These are phyloP conservation scores for Drosophila equinoxialis DNA, from an alignment of 1,140 invertebrate genomes.

Conservation along the genomic window DNA sequence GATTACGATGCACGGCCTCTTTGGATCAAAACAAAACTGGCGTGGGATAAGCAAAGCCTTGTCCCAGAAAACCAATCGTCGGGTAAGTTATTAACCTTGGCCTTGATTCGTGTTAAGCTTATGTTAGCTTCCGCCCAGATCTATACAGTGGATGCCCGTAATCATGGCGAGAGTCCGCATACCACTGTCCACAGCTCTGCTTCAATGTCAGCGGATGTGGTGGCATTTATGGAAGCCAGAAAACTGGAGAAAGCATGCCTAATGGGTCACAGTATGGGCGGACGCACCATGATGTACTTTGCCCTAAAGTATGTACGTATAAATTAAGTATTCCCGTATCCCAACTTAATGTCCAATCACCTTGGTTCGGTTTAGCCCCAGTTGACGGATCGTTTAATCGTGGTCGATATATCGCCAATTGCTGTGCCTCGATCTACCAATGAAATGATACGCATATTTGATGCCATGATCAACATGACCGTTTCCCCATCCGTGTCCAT, in stretches of 20 bases:
- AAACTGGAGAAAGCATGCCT: constrained; percentile 86
- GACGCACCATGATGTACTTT: constrained; percentile 91
- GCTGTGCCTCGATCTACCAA: constrained; percentile 86
- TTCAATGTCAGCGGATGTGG: constrained; percentile 89
- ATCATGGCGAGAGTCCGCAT: constrained; percentile 96
- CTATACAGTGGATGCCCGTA: constrained; percentile 92
- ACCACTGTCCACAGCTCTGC: constrained; percentile 88
- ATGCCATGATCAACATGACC: constrained; percentile 86
- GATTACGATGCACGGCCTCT: constrained; percentile 92
- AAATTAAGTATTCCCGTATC: neutral
- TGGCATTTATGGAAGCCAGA: constrained; percentile 83
- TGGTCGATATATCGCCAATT: constrained; percentile 93
- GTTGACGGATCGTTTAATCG: constrained; percentile 90
- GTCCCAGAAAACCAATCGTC: constrained; percentile 84
- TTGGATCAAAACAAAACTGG: constrained; percentile 95
- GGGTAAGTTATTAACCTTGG: constrained; percentile 82
- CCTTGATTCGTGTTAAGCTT: neutral
- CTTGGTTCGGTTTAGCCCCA: constrained; percentile 85
- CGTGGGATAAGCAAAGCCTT: constrained; percentile 90
- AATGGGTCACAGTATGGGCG: constrained; percentile 96
- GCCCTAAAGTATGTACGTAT: constrained; percentile 87
- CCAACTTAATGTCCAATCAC: neutral
- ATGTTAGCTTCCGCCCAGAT: constrained; percentile 82
- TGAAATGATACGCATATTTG: constrained; percentile 87
- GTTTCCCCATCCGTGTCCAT: constrained; percentile 86